Base-by-base conservation (phyloP, 2,797 vertebrate genomes). In the Urophycis tenuis region DNA sequence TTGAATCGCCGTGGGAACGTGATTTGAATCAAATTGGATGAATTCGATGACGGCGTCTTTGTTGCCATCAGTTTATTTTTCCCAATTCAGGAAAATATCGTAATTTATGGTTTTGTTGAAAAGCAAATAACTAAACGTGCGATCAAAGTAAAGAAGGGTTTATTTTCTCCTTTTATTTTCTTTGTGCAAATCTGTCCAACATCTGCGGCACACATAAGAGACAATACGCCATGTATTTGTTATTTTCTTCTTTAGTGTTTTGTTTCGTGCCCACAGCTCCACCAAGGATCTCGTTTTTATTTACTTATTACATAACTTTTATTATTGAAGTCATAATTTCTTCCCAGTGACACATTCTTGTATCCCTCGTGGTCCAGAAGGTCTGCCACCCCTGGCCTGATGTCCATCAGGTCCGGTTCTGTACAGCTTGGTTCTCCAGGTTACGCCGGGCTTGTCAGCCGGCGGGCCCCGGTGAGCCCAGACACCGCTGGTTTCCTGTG, bases 401-500 rank as follows among this genome's bases (percentile, higher is more conserved):
- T 15, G 45, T 49, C 45, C 45, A 1, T 49, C 45, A n/a, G n/a
- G n/a, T n/a, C n/a, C n/a, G n/a, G n/a, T n/a, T n/a, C n/a, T n/a
- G n/a, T n/a, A n/a, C n/a, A n/a, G n/a, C n/a, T n/a, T n/a, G n/a
- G n/a, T n/a, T n/a, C n/a, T n/a, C n/a, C n/a, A n/a, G n/a, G n/a
- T n/a, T n/a, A n/a, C n/a, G n/a, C n/a, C n/a, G n/a, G n/a, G n/a
- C n/a, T 41, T 41, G 11, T 41, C 39, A 15, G 17, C 19, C 45
- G 80, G 78, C n/a, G 78, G 74, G 77, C 81, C 77, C 73, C 81
- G 83, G 78, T 81, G 85, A 84, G 87, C 79, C 75, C 85, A 78
- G 88, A 89, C 79, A 85, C 80, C 75, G 78, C 82, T 32, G 70
- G 45, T 85, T 90, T 91, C 87, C 90, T 85, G 83, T 32, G 17